Percentiles rank a stretch among this genome's conserved stretches.
Evolutionary conservation across 2,888 invertebrate genomes (phyloP).

Genomic region (Luperina testacea): DNA sequence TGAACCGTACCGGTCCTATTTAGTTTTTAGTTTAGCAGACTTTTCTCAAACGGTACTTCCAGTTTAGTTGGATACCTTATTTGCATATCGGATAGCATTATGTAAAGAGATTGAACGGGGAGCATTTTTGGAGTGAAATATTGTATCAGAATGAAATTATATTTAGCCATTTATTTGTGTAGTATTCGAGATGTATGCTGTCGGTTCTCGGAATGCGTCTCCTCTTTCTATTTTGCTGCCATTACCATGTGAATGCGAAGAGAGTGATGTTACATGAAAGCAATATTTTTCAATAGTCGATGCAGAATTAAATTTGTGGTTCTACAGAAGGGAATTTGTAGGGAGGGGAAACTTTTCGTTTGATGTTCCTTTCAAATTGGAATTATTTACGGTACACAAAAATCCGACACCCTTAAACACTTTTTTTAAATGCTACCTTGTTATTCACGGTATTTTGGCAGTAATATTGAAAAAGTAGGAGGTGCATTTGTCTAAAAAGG

Average conservation of each 20-base stretch:
- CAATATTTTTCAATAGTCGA: slow-evolving; percentile 82
- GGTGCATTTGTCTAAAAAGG: not conserved
- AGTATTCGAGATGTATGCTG: slow-evolving; percentile 66
- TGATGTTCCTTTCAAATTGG: slow-evolving; percentile 65
- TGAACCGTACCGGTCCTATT: slow-evolving; percentile 78
- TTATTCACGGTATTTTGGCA: slow-evolving; percentile 1
- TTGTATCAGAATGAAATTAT: slow-evolving; percentile 70
- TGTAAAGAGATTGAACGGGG: slow-evolving; percentile 62
- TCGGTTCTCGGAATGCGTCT: slow-evolving; percentile 65
- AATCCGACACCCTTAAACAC: slow-evolving; percentile 5
- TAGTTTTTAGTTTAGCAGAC: slow-evolving; percentile 77
- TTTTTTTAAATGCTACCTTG: not conserved
- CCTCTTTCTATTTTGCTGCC: slow-evolving; percentile 75
- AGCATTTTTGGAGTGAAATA: slow-evolving; percentile 64
- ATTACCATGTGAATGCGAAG: slow-evolving; percentile 80
- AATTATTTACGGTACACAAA: slow-evolving; percentile 51
- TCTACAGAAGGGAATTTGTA: slow-evolving; percentile 71
- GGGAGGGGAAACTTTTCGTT: slow-evolving; percentile 65
- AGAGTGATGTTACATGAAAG: slow-evolving; percentile 78
- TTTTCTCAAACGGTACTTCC: slow-evolving; percentile 72
- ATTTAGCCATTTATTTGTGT: slow-evolving; percentile 72
- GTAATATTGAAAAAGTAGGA: slow-evolving; percentile 2
- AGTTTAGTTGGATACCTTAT: slow-evolving; percentile 70
- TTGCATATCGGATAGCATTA: slow-evolving; percentile 78
- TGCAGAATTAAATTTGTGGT: slow-evolving; percentile 81